These are phyloP conservation scores for Nomada lathburiana DNA, from an alignment of 2,888 invertebrate species.

Conservation along the genomic window DNA sequence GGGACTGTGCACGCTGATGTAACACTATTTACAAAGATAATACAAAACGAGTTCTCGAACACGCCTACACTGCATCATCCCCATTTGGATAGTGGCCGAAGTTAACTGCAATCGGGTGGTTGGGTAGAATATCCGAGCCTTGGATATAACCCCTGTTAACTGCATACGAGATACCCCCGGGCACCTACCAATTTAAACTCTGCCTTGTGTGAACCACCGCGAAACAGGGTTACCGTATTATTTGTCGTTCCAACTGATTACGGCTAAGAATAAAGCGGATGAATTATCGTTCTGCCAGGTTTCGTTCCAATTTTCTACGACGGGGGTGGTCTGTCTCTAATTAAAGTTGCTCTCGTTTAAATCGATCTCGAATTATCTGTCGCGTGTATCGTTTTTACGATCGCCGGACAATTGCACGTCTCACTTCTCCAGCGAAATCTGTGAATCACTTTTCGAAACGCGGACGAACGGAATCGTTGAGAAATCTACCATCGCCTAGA, in stretches of 20 bases:
- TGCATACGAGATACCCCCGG: slow-evolving; percentile 62
- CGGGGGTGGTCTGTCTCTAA: not conserved
- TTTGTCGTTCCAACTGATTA: slow-evolving; percentile 41
- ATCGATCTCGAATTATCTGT: not conserved
- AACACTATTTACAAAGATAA: slow-evolving; percentile 43
- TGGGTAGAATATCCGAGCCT: slow-evolving; percentile 53
- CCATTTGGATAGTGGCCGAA: slow-evolving; percentile 40
- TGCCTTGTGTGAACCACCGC: slow-evolving; percentile 26
- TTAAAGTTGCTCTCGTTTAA: not conserved
- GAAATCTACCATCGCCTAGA: slow-evolving; percentile 42
- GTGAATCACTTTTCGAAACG: no score
- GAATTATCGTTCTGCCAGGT: slow-evolving; percentile 23
- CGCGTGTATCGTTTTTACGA: no score
- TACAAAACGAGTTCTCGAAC: slow-evolving; percentile 46
- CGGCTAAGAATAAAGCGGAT: slow-evolving; percentile 40
- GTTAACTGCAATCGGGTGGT: slow-evolving; percentile 62
- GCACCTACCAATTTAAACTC: slow-evolving; percentile 67
- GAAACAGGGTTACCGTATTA: slow-evolving; percentile 61
- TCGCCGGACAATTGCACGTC: no score
- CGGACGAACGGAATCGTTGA: slow-evolving; percentile 2
- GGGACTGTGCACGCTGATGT: not conserved
- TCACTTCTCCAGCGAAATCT: no score
- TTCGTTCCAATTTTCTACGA: slow-evolving; percentile 8
- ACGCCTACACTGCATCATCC: slow-evolving; percentile 44
- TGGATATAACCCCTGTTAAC: slow-evolving; percentile 58